Conservation (phyloP, 1,140 invertebrate species). For the Phortica variegata region DNA sequence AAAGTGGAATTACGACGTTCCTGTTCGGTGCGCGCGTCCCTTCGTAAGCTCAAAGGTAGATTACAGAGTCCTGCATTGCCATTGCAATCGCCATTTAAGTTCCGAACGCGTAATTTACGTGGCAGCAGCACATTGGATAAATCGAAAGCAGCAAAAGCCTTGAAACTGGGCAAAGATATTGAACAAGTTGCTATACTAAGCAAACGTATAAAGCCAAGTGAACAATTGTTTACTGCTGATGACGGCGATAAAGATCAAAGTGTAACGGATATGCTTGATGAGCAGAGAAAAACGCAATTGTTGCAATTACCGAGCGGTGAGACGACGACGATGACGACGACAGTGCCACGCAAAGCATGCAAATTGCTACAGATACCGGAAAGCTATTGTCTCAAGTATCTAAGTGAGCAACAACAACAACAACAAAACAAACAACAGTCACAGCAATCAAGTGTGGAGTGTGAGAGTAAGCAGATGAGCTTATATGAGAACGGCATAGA, state of each 20-base stretch:
- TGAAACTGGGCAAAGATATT: slow-evolving; percentile 31
- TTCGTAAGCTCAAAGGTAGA: slow-evolving; percentile 63
- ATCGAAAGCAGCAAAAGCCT: slow-evolving; percentile 27
- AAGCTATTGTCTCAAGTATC: slow-evolving; percentile 21
- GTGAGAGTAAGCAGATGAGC: no score
- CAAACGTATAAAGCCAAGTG: slow-evolving; percentile 30
- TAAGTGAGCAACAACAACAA: slow-evolving; percentile 7
- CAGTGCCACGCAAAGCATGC: slow-evolving; percentile 43
- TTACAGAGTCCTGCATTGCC: slow-evolving; percentile 37
- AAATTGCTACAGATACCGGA: slow-evolving; percentile 50
- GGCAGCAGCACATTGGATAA: slow-evolving; percentile 24
- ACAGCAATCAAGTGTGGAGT: no score
- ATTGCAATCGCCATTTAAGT: slow-evolving; percentile 47
- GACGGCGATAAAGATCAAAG: no score
- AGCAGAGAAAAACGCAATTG: slow-evolving; percentile 34
- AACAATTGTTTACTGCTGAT: slow-evolving; percentile 32
- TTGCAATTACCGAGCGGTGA: slow-evolving; percentile 37
- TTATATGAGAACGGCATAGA: not conserved
- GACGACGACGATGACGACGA: slow-evolving; percentile 37
- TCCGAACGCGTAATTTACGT: slow-evolving; percentile 36
- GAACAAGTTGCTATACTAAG: slow-evolving; percentile 35
- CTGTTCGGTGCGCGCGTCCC: slow-evolving; percentile 70
- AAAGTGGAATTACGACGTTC: slow-evolving; percentile 61
- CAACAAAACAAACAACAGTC: not conserved
- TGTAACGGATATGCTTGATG: slow-evolving; percentile 12